These are phyloP conservation scores for Philereme transversata DNA, from an alignment of 2,888 invertebrate genomes.

Conservation along the genomic window DNA sequence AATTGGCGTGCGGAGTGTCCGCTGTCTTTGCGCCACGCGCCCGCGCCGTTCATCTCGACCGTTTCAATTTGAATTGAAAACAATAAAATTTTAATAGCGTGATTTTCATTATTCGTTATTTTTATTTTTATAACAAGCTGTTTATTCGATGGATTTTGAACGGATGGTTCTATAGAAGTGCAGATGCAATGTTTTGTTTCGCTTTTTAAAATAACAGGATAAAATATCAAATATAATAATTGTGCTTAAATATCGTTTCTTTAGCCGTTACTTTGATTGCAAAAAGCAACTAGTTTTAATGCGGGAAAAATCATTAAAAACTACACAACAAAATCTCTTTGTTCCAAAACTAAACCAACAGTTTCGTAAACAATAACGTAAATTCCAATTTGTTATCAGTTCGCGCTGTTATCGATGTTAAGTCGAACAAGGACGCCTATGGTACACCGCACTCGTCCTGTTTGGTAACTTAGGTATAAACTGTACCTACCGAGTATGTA, in stretches of 20 bases:
- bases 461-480: conserved; percentile 41
- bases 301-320: no score
- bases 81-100: conserved; percentile 51
- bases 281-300: no score
- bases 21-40: conserved; percentile 75
- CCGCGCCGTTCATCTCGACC: conserved; percentile 52
- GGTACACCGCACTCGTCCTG: conserved; percentile 55
- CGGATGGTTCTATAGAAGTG: neutral
- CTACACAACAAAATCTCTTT: conserved; percentile 9
- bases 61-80: conserved; percentile 65
- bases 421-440: conserved; percentile 75
- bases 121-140: conserved; percentile 5
- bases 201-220: no score
- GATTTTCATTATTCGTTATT: conserved; percentile 17
- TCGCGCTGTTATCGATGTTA: conserved; percentile 65
- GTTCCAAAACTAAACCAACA: conserved; percentile 42
- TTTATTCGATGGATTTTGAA: conserved; percentile 11
- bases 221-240: no score
- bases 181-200: no score
- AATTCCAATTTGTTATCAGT: conserved; percentile 55
- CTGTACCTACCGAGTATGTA: conserved; percentile 10
- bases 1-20: conserved; percentile 77
- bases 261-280: no score
- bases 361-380: conserved; percentile 36
- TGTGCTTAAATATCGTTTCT: no score